Percentiles rank a stretch among this genome's conserved stretches.
Evolutionary conservation across 2,888 invertebrate species (phyloP).

Genomic region (Napeogenes inachia): DNA sequence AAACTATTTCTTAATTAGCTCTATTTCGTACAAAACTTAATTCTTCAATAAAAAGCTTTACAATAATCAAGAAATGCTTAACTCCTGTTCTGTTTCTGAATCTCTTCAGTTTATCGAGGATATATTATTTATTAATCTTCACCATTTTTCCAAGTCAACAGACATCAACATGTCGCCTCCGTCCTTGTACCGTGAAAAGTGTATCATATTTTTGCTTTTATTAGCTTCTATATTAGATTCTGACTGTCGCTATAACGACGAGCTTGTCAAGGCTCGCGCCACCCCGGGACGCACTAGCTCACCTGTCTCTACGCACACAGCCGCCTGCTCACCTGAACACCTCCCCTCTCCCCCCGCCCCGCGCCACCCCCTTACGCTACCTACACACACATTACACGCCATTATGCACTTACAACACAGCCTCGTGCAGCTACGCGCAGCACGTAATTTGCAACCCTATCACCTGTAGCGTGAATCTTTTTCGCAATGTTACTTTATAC

Average conservation of each 20-base stretch:
- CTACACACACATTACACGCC: conserved; percentile 46
- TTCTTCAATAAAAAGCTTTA: no score
- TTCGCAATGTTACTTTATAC: conserved; percentile 27
- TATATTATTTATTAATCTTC: no score
- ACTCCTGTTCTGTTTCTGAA: no score
- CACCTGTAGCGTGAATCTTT: conserved; percentile 35
- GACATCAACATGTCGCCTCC: conserved; percentile 5
- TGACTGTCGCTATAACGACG: conserved; percentile 62
- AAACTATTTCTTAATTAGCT: no score
- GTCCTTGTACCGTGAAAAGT: conserved; percentile 14
- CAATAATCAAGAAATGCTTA: no score
- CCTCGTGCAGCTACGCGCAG: conserved; percentile 41
- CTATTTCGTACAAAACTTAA: no score
- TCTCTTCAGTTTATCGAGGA: no score
- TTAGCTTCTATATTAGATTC: conserved; percentile 53
- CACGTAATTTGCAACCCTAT: conserved; percentile 45
- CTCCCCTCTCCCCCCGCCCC: conserved; percentile 8
- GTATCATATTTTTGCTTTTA: conserved; percentile 37
- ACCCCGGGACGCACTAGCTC: conserved; percentile 52
- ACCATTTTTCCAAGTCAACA: not conserved
- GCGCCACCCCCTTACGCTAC: conserved; percentile 33
- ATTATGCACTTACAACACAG: conserved; percentile 50
- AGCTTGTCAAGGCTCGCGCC: conserved; percentile 51
- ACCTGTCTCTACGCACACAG: conserved; percentile 57
- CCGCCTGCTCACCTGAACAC: conserved; percentile 41